Percentiles rank a stretch among this genome's conserved stretches.
Evolutionary conservation across 1,140 invertebrate genomes (phyloP).

Genomic region (Zaprionus nigranus): DNA sequence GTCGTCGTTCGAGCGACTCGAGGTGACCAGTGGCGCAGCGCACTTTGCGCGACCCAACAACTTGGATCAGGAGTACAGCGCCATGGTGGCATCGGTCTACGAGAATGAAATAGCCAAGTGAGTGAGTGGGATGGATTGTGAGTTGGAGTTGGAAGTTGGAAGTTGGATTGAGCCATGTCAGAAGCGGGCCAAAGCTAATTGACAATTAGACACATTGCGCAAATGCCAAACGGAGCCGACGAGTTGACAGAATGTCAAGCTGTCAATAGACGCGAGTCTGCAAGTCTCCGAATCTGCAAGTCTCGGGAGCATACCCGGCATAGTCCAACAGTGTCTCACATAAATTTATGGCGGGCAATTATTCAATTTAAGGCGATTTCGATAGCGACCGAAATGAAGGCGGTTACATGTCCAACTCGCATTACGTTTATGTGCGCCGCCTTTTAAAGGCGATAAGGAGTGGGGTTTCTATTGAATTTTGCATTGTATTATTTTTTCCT

Average conservation of each 20-base stretch:
- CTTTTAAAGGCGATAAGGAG: conserved; percentile 31
- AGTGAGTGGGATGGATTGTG: conserved; percentile 56
- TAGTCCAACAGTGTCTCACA: conserved; percentile 72
- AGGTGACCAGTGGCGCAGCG: conserved; percentile 35
- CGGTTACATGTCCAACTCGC: conserved; percentile 41
- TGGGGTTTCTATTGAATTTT: conserved; percentile 15
- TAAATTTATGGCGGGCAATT: conserved; percentile 78
- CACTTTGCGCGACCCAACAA: conserved; percentile 57
- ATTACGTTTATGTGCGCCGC: too few relatives aligned
- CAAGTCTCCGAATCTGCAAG: neutral
- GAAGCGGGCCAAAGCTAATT: conserved; percentile 55
- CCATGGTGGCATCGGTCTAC: conserved; percentile 77
- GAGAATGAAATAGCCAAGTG: conserved; percentile 68
- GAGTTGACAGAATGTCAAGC: conserved; percentile 60
- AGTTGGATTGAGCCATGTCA: conserved; percentile 30
- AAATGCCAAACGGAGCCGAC: conserved; percentile 40
- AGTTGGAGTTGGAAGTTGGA: neutral
- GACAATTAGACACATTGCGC: conserved; percentile 69
- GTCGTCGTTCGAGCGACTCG: conserved; percentile 67
- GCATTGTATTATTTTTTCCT: conserved; percentile 1
- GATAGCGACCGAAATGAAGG: conserved; percentile 48
- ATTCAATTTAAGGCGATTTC: conserved; percentile 74
- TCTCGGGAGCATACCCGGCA: conserved; percentile 43
- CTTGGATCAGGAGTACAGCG: conserved; percentile 77
- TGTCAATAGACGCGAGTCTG: conserved; percentile 41